Evolutionary conservation across 2,113 vertebrate genomes (phyloP), one percentile per base, ranked within the genome.

Genomic region (Pipa parva): DNA sequence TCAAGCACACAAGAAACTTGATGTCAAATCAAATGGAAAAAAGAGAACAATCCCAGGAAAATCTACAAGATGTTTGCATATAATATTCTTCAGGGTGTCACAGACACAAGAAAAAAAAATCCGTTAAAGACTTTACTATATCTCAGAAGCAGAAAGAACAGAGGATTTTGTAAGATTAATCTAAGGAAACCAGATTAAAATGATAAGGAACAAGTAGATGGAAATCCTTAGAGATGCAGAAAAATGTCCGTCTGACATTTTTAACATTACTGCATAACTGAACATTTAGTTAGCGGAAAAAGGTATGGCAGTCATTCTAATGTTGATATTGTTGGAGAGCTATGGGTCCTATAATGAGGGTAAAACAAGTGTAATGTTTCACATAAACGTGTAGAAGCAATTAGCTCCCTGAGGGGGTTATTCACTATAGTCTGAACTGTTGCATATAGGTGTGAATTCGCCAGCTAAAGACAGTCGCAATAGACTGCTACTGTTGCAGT

Each of bases 131-230:
- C 64, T 37, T 57, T 31, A 58, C 52, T 66, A 63, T 59, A 49
- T 29, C 42, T 48, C 22, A n/a, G 52, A 48, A 39, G 25, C 22
- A 49, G 28, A 36, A 72, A 73, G 56, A 59, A 59, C 55, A 52
- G 45, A 59, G 58, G 39, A 59, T 50, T 49, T 20, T 33, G 29
- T 11, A 37, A 28, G 64, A 52, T 52, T 69, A 71, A 52, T 50
- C 60, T 56, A 37, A 26, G 25, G 31, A 45, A 59, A 61, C 24
- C 66, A 70, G 57, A 60, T 70, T 21, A 45, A 61, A 70, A 24
- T 37, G 56, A 60, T 61, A 70, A 70, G 46, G 59, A 61, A 61
- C 66, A 60, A 70, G 20, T 15, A 8, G 49, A 74, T 54, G 7
- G 28, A 76, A 73, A 64, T 63, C 24, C 69, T 63, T 13, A 1